Evolutionary conservation across 2,888 invertebrate genomes (phyloP).

Genomic region (Hydriomena furcata): DNA sequence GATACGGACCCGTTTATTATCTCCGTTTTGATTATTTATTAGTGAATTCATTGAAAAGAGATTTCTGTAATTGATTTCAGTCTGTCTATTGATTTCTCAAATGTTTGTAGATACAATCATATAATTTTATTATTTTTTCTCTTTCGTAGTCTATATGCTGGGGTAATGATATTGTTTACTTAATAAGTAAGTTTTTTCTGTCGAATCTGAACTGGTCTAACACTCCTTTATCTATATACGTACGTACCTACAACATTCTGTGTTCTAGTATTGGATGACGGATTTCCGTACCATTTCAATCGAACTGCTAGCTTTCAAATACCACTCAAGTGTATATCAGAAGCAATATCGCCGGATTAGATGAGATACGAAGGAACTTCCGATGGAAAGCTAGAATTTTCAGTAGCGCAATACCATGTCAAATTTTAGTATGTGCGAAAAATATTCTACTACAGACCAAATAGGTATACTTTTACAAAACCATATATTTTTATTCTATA

Average conservation of each 20-base stretch:
- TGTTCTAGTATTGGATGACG: slow-evolving; percentile 5
- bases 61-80: not conserved
- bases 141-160: too few species aligned
- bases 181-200: too few species aligned
- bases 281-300: slow-evolving; percentile 24
- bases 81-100: too few species aligned
- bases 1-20: too few species aligned
- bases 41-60: not conserved
- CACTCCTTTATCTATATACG: slow-evolving; percentile 8
- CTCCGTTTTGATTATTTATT: too few species aligned
- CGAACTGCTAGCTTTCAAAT: slow-evolving; percentile 26
- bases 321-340: slow-evolving; percentile 31
- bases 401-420: not conserved
- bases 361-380: slow-evolving; percentile 18
- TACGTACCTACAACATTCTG: slow-evolving; percentile 14
- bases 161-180: too few species aligned
- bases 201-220: not conserved
- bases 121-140: too few species aligned
- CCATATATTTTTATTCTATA: too few species aligned
- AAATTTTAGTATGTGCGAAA: not conserved
- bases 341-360: slow-evolving; percentile 35
- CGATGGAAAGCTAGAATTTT: not conserved
- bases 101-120: too few species aligned
- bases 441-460: too few species aligned
- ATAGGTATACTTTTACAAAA: too few species aligned